Percentiles rank a stretch among this genome's conserved stretches.
These are phyloP conservation scores for Brachycybe producta DNA, from an alignment of 2,888 invertebrate genomes.

Conservation along the genomic window DNA sequence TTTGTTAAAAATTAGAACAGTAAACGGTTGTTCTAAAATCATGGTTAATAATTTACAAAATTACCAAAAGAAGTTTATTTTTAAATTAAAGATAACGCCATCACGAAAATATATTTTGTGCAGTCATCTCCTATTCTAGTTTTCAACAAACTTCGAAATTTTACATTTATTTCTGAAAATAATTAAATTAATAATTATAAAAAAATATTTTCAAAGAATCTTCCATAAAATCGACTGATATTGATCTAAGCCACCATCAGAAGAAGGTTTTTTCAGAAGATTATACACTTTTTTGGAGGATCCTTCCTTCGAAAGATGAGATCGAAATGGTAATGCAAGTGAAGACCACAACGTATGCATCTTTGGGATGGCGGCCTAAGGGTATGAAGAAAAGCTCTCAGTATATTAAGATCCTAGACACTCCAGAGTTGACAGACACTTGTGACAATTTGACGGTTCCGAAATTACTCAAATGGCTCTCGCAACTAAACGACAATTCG, in stretches of 20 bases:
- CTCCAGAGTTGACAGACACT: background rate
- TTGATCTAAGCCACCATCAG: constrained; percentile 58
- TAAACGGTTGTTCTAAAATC: too few species aligned
- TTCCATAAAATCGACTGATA: constrained; percentile 54
- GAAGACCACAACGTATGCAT: constrained; percentile 77
- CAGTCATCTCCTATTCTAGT: too few species aligned
- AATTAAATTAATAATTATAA: too few species aligned
- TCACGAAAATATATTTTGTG: too few species aligned
- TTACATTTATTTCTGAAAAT: too few species aligned
- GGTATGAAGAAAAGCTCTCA: constrained; percentile 23
- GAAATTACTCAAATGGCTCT: too few species aligned
- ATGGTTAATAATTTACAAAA: too few species aligned
- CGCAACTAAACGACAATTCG: too few species aligned
- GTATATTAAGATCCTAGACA: background rate
- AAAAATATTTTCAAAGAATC: constrained; percentile 58
- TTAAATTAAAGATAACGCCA: too few species aligned
- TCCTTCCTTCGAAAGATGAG: constrained; percentile 63
- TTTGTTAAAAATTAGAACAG: constrained; percentile 20
- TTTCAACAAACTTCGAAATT: too few species aligned
- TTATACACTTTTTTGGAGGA: constrained; percentile 70
- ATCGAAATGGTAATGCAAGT: constrained; percentile 74
- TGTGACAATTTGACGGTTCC: too few species aligned
- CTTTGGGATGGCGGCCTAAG: constrained; percentile 78
- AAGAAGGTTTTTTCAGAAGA: constrained; percentile 56
- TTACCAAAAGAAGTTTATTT: too few species aligned